phyloP scores from a whole-genome alignment of 1,140 invertebrate genomes.

The Cyphomyrmex costatus region DNA sequence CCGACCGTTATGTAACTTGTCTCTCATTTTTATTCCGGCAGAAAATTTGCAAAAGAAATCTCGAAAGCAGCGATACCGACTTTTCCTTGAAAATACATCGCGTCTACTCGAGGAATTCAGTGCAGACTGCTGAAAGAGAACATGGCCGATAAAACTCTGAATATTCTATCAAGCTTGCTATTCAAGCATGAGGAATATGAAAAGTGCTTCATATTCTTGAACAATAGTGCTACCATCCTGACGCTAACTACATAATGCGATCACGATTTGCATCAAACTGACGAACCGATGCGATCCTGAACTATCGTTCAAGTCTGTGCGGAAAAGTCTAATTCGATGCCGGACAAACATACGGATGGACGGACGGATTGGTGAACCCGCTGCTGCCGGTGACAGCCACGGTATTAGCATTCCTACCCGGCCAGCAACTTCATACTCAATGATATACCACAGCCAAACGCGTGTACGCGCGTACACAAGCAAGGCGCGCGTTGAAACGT shows the following conservation, averaged over 20 bases:
- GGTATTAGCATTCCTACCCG: constrained; percentile 81
- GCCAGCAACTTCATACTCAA: constrained; percentile 74
- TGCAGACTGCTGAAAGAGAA: neutral
- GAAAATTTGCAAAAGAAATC: constrained; percentile 36
- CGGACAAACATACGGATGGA: constrained; percentile 26
- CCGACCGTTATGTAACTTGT: neutral
- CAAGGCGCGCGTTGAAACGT: neutral
- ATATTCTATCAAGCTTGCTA: constrained; percentile 21
- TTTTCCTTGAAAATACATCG: constrained; percentile 55
- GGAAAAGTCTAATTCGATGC: constrained; percentile 68
- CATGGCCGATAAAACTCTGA: constrained; percentile 24
- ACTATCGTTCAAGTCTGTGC: constrained; percentile 26
- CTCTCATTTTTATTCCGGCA: neutral
- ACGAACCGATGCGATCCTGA: no score
- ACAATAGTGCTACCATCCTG: neutral
- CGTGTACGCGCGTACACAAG: constrained; percentile 29
- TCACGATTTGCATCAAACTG: neutral
- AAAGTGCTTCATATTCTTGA: constrained; percentile 21
- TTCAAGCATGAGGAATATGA: constrained; percentile 11
- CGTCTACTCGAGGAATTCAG: constrained; percentile 1
- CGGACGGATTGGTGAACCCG: constrained; percentile 68
- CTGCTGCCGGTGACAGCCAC: constrained; percentile 79
- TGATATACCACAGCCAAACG: constrained; percentile 69
- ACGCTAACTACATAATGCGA: neutral
- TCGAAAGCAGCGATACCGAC: constrained; percentile 2